These are phyloP conservation scores for Thaumatotibia leucotreta DNA, from an alignment of 1,140 invertebrate genomes.

Conservation along the genomic window DNA sequence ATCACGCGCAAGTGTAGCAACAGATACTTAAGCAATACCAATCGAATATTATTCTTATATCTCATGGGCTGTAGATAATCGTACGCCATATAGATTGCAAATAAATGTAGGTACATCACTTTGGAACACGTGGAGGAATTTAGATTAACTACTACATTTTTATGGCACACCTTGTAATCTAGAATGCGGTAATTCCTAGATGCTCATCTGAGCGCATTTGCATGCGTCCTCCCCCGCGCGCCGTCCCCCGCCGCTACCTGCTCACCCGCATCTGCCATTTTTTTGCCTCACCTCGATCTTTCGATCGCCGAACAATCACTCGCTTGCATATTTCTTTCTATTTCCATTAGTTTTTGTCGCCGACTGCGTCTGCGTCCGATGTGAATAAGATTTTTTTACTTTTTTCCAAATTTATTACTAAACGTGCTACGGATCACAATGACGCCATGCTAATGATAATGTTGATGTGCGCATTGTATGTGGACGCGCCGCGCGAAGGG, in stretches of 20 bases:
- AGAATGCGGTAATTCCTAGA: constrained; percentile 5
- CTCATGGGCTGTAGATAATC: no score
- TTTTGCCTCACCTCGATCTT: constrained; percentile 28
- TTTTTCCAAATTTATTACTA: constrained; percentile 41
- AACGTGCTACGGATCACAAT: constrained; percentile 20
- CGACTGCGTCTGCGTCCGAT: constrained; percentile 17
- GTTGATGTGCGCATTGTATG: neutral
- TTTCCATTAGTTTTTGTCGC: constrained; percentile 47
- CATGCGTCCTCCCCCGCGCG: constrained; percentile 30
- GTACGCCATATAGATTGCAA: no score
- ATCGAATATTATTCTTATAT: no score
- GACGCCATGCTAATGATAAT: constrained; percentile 13
- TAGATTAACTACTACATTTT: neutral
- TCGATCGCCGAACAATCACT: constrained; percentile 37
- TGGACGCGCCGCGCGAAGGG: neutral
- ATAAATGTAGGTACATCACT: neutral
- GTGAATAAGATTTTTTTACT: constrained; percentile 39
- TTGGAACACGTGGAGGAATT: no score
- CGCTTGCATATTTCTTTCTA: constrained; percentile 41
- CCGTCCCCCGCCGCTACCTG: constrained; percentile 33
- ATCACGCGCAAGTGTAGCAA: no score
- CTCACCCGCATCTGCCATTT: constrained; percentile 46
- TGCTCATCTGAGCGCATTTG: constrained; percentile 32
- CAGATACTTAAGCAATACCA: no score
- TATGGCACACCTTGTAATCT: neutral